Percentiles rank a stretch among this genome's conserved stretches.
phyloP scores from a whole-genome alignment of 2,113 vertebrate genomes.

The Calidris pugnax region DNA sequence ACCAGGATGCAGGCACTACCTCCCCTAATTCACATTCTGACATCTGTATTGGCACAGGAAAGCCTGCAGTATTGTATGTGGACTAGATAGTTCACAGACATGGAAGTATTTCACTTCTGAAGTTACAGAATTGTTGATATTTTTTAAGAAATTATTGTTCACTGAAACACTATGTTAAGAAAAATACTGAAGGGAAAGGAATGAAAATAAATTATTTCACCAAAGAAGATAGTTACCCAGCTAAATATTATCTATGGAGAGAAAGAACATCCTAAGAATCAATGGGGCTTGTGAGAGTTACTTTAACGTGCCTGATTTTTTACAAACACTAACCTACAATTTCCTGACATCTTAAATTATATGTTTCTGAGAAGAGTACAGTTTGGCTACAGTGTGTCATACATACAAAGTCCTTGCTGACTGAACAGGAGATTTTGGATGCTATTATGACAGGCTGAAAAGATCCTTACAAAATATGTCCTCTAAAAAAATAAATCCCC shows the following conservation, averaged over 20 bases:
- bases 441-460: neutral
- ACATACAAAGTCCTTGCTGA: neutral
- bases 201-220: neutral
- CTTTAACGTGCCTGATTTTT: neutral
- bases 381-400: neutral
- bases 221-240: neutral
- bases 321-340: neutral
- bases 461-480: neutral
- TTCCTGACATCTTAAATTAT: conserved; percentile 42
- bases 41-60: neutral
- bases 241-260: neutral
- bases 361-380: neutral
- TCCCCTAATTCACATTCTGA: neutral
- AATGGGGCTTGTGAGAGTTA: neutral
- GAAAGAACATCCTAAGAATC: neutral
- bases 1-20: neutral
- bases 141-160: neutral
- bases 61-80: neutral
- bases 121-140: neutral
- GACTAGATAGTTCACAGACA: neutral
- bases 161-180: neutral
- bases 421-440: neutral
- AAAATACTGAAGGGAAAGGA: neutral
- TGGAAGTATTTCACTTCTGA: neutral
- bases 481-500: neutral